Conservation (phyloP, 2,888 invertebrate species). For the Poecilus cupreus region DNA sequence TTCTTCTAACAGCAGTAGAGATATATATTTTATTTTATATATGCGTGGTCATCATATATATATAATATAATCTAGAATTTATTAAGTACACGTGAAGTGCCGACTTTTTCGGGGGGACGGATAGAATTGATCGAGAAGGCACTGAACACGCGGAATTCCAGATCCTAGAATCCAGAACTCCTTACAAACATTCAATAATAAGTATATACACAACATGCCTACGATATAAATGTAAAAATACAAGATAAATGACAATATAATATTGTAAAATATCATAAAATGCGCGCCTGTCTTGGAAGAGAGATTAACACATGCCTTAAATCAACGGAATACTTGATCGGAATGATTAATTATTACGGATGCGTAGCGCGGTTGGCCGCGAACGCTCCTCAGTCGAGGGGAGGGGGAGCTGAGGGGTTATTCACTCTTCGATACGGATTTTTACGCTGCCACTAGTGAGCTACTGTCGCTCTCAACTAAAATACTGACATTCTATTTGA, state of each 20-base stretch:
- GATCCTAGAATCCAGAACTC: conserved; percentile 26
- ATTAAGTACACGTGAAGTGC: conserved; percentile 57
- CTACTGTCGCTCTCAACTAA: not conserved
- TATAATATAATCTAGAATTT: conserved; percentile 48
- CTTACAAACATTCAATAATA: conserved; percentile 54
- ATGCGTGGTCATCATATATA: conserved; percentile 55
- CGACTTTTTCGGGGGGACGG: conserved; percentile 55
- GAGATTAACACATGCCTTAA: conserved; percentile 57
- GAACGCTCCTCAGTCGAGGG: conserved; percentile 44
- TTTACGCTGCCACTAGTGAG: conserved; percentile 5
- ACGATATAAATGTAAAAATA: conserved; percentile 58
- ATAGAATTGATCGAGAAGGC: conserved; percentile 58
- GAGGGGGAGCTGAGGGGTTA: conserved; percentile 30
- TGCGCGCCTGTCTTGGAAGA: conserved; percentile 52
- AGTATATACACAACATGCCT: conserved; percentile 56
- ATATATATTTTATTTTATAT: conserved; percentile 54
- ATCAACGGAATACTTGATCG: conserved; percentile 55
- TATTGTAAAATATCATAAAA: conserved; percentile 59
- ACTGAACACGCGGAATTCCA: conserved; percentile 42
- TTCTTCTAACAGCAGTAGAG: conserved; percentile 56
- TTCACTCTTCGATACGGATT: conserved; percentile 14
- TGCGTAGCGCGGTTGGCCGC: not conserved
- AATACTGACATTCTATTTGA: conserved; percentile 12
- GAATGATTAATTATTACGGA: conserved; percentile 54
- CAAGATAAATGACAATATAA: conserved; percentile 59